Percentiles rank a stretch among this genome's conserved stretches.
These are phyloP conservation scores for Zygothrica quintamaculata DNA, from an alignment of 2,888 invertebrate species.

Conservation along the genomic window DNA sequence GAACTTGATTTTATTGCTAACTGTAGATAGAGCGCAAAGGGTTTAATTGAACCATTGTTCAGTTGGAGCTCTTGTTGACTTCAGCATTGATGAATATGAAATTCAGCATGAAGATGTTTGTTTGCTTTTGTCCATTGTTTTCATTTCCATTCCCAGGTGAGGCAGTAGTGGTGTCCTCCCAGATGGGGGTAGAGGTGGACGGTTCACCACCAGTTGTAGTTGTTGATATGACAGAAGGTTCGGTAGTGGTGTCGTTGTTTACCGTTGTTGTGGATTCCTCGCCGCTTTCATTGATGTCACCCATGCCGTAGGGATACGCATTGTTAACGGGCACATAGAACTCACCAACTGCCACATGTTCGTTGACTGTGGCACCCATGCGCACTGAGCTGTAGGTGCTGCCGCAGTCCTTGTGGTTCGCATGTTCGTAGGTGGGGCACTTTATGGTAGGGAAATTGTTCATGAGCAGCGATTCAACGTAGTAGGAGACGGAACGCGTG, in stretches of 20 bases:
- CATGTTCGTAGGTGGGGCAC: slow-evolving; percentile 66
- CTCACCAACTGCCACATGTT: slow-evolving; percentile 70
- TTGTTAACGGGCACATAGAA: slow-evolving; percentile 80
- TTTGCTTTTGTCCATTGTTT: slow-evolving; percentile 19
- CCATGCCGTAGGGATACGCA: slow-evolving; percentile 73
- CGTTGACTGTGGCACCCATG: slow-evolving; percentile 74
- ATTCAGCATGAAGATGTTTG: slow-evolving; percentile 62
- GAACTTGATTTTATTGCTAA: slow-evolving; percentile 35
- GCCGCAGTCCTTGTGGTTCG: slow-evolving; percentile 71
- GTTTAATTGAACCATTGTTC: too few species aligned
- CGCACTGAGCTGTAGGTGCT: slow-evolving; percentile 57
- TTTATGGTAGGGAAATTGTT: slow-evolving; percentile 76
- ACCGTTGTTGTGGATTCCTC: slow-evolving; percentile 11
- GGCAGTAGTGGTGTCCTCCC: slow-evolving; percentile 6
- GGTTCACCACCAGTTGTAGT: too few species aligned
- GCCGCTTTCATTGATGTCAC: slow-evolving; percentile 19
- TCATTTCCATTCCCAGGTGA: neutral
- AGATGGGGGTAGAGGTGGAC: too few species aligned
- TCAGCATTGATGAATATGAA: slow-evolving; percentile 58
- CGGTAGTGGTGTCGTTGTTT: neutral
- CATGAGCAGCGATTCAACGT: slow-evolving; percentile 83
- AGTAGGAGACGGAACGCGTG: slow-evolving; percentile 83
- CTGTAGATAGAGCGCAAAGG: neutral
- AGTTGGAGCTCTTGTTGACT: slow-evolving; percentile 38
- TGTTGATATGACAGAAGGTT: too few species aligned